phyloP scores from a whole-genome alignment of 2,113 vertebrate genomes.

The Antigone vipio region DNA sequence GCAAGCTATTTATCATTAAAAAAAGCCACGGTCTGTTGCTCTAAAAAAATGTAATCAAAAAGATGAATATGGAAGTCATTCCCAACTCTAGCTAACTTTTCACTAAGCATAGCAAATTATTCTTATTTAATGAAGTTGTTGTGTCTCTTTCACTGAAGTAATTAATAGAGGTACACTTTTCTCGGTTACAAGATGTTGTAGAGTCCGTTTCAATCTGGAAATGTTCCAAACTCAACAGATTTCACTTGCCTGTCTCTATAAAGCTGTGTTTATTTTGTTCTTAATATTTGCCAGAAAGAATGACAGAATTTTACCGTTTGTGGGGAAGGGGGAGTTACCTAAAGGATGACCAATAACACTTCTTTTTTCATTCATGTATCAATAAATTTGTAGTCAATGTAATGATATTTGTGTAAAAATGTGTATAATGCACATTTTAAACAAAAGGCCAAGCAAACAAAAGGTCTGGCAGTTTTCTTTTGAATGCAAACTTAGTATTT shows the following conservation, averaged over 20 bases:
- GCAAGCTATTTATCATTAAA: neutral
- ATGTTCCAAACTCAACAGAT: slow-evolving; percentile 1
- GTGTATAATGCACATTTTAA: neutral
- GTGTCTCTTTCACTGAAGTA: neutral
- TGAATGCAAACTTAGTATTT: neutral
- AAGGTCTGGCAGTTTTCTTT: neutral
- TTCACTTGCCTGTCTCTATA: neutral
- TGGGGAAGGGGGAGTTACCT: neutral
- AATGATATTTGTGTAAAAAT: neutral
- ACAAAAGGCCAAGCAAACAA: neutral
- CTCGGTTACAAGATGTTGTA: slow-evolving; percentile 3
- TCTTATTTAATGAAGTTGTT: neutral
- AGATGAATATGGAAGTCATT: neutral
- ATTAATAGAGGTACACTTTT: neutral
- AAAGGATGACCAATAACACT: neutral
- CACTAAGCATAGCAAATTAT: neutral
- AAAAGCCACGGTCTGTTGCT: neutral
- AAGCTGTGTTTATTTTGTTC: neutral
- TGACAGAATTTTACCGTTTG: neutral
- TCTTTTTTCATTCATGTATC: neutral
- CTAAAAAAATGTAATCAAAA: neutral
- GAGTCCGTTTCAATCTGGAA: neutral
- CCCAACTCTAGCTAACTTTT: neutral
- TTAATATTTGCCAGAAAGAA: neutral
- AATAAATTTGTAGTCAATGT: neutral